Base-by-base conservation (phyloP, 2,797 vertebrate species). In the Acanthopagrus latus region DNA sequence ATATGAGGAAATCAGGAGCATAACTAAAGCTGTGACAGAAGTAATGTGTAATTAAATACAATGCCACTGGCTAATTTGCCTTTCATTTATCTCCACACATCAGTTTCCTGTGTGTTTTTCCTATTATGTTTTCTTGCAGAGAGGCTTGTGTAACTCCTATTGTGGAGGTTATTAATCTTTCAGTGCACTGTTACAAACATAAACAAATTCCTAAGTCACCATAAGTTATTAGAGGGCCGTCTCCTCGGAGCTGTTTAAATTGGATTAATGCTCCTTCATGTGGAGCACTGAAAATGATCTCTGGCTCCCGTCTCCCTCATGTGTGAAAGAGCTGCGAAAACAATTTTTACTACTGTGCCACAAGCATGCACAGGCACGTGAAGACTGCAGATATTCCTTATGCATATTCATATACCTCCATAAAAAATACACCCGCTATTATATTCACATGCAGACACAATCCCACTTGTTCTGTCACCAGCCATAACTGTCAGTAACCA, bases 21-120 rank as follows among this genome's bases (percentile, higher is more conserved):
- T 85, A 87, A 89, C 92, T 86, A 89, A 88, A 87, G 64, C 86
- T 84, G 77, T 68, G 83, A 90, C 78, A 90, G 80, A 87, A 88
- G 88, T 84, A 87, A 92, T 84, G 74, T 86, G 66, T 91, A 88
- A 92, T 93, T 91, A 92, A 92, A 90, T 86, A 85, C 85, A 85
- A 71, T 14, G 86, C 88, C 78, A 86, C 69, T 72, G 80, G 89
- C 85, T 84, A 83, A 88, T 87, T 90, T 89, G 73, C 84, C 78
- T 86, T 90, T 81, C 80, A 91, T 85, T 91, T 83, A 84, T 92
- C 85, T 83, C 57, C n/a, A 57, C 83, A 83, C 78, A 88, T 90
- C 78, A 46, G 70, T 76, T 83, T 66, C 65, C 79, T 25, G 46
- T 71, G 57, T 44, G 23, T 68, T 84, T 33, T 86, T 64, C 64